These are phyloP conservation scores for Drosophila cognata DNA, from an alignment of 2,888 invertebrate genomes.

Conservation along the genomic window DNA sequence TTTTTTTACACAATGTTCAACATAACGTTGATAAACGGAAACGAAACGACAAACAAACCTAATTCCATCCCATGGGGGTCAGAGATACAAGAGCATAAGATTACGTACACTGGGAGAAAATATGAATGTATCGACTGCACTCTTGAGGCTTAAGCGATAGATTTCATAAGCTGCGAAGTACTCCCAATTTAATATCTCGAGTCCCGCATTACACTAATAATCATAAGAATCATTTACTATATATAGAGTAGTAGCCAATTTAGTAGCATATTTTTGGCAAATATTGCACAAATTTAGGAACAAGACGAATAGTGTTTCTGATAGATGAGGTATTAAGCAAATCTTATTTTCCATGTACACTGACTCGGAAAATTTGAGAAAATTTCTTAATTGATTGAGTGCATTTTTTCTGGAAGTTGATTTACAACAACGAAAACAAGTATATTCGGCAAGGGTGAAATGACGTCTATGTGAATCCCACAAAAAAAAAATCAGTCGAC, in stretches of 20 bases:
- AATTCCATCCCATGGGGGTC: slow-evolving; percentile 42
- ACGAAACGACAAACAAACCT: slow-evolving; percentile 18
- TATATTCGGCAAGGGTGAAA: neutral
- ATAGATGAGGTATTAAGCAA: neutral
- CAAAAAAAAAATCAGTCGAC: neutral
- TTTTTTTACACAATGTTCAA: slow-evolving; percentile 17
- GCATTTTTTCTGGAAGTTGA: neutral
- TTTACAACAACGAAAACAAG: neutral
- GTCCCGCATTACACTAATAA: neutral
- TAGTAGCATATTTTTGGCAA: neutral
- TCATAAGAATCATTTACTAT: neutral
- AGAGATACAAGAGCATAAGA: slow-evolving; percentile 42
- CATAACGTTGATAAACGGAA: slow-evolving; percentile 7
- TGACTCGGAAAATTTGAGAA: neutral
- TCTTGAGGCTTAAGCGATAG: neutral
- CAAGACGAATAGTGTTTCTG: neutral
- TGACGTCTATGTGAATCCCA: neutral
- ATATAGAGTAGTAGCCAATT: neutral
- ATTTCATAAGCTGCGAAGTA: neutral
- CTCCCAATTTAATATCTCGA: neutral
- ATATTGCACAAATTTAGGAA: neutral
- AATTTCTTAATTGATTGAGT: neutral
- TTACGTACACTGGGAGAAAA: neutral
- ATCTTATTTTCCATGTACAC: neutral
- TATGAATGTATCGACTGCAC: neutral